Evolutionary conservation across 2,888 invertebrate genomes (phyloP).

Genomic region (Microplitis deprimator): DNA sequence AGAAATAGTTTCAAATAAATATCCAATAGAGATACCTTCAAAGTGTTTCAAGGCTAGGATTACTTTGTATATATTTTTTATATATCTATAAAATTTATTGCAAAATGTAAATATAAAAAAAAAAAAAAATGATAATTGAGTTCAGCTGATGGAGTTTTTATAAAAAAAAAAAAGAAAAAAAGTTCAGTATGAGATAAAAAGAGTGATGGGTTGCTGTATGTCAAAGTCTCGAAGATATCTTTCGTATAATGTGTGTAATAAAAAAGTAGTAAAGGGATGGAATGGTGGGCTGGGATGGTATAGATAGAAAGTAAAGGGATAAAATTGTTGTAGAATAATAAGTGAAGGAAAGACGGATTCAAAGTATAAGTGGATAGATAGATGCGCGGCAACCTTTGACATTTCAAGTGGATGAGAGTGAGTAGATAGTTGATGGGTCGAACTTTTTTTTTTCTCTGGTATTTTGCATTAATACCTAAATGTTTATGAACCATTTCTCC

Average conservation of each 20-base stretch:
- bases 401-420: constrained; percentile 59
- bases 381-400: constrained; percentile 66
- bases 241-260: too few relatives aligned
- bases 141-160: too few relatives aligned
- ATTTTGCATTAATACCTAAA: background rate
- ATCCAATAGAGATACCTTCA: background rate
- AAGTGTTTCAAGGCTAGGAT: background rate
- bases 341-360: background rate
- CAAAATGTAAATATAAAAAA: background rate
- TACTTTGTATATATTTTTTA: background rate
- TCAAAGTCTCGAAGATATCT: too few relatives aligned
- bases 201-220: too few relatives aligned
- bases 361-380: constrained; percentile 30
- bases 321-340: too few relatives aligned
- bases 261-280: too few relatives aligned
- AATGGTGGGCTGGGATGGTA: too few relatives aligned
- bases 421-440: background rate
- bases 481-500: background rate
- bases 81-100: background rate
- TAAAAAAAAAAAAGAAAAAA: too few relatives aligned
- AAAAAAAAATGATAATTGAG: background rate
- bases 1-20: background rate
- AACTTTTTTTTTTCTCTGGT: background rate
- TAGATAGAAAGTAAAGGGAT: too few relatives aligned
- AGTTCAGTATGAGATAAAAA: too few relatives aligned